Base-by-base conservation (phyloP, 2,113 vertebrate genomes). In the Cyprinodon brontotheroides region DNA sequence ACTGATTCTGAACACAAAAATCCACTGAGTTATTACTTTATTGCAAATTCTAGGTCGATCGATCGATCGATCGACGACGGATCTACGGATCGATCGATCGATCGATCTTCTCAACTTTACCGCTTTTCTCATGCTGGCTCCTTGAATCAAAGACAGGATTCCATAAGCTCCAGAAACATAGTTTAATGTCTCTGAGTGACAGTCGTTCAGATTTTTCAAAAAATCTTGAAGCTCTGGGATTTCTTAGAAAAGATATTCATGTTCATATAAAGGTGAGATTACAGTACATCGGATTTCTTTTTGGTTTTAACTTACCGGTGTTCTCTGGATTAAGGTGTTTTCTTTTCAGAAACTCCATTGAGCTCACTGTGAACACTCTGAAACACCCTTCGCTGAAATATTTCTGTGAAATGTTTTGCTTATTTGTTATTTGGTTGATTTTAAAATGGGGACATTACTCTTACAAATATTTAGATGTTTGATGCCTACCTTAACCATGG, bases 71-170 rank as follows among this genome's bases (percentile, higher is more conserved):
- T n/a, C n/a, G n/a, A n/a, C n/a, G n/a, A n/a, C n/a, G n/a, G n/a
- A n/a, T n/a, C n/a, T n/a, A n/a, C n/a, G n/a, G n/a, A 15, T 50
- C 1, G 29, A 29, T 29, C 1, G 29, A 29, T 29, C 1, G 29
- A 29, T 29, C 1, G 6, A 22, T 59, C 47, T 53, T 29, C 43
- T 48, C 45, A 45, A 38, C 10, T 65, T 75, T 22, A n/a, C 64
- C 78, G 11, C 41, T 48, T 37, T 37, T 64, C 6, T 29, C 41
- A 9, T 0, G 1, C 12, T 64, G 57, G 82, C 47, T 1, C 73
- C 73, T 65, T 83, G 68, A 74, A 89, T 89, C 67, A 87, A 64
- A 59, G 73, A 85, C n/a, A 89, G 80, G 75, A 89, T 83, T 65
- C 74, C 71, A 37, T 11, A 2, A 61, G 78, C 87, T 75, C 80